Evolutionary conservation across 2,888 invertebrate species (phyloP).

Genomic region (Parasteatoda lunata): DNA sequence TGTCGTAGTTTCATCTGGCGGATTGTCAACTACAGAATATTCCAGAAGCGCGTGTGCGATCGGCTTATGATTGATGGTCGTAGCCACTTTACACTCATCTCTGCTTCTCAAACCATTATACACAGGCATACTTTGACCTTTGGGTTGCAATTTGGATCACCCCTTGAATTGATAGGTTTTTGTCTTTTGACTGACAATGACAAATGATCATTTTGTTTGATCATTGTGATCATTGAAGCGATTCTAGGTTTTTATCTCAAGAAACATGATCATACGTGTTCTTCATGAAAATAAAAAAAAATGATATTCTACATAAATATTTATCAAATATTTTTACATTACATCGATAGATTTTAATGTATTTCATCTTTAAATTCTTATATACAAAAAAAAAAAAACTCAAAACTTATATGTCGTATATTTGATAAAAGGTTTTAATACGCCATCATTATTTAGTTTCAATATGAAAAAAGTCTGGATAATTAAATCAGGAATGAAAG

Average conservation of each 20-base stretch:
- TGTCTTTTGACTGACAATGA: constrained; percentile 47
- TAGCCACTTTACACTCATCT: constrained; percentile 43
- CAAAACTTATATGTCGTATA: no score
- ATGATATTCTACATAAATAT: no score
- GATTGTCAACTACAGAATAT: constrained; percentile 23
- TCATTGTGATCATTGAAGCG: not conserved
- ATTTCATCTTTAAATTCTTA: no score
- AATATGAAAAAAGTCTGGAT: no score
- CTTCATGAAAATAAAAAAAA: no score
- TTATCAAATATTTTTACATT: no score
- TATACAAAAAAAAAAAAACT: no score
- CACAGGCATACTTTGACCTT: constrained; percentile 31
- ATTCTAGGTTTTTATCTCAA: not conserved
- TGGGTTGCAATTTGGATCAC: constrained; percentile 43
- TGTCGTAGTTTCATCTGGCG: constrained; percentile 10
- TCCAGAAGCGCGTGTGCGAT: constrained; percentile 12
- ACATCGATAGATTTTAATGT: no score
- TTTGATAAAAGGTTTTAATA: no score
- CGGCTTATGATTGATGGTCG: constrained; percentile 43
- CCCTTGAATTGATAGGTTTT: constrained; percentile 29
- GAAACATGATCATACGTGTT: no score
- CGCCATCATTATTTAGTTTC: no score
- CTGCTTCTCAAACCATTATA: constrained; percentile 20
- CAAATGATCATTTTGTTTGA: constrained; percentile 17
- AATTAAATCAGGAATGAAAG: no score